Base-by-base conservation (phyloP, 92 coral and sea anemone species). In the Parazoanthus atlanticus region DNA sequence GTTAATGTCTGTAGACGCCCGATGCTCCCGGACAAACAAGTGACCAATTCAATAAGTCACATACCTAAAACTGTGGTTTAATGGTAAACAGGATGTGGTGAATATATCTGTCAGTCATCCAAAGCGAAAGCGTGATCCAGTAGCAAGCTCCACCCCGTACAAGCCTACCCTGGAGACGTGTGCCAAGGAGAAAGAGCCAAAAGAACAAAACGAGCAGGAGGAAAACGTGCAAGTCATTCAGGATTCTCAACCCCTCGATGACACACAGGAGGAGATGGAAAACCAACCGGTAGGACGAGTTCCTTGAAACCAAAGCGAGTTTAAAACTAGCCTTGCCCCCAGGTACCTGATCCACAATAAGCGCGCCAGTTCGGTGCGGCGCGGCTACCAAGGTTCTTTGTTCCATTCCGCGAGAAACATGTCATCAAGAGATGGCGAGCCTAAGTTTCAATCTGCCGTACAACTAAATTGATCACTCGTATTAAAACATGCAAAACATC, bases 201-300 rank as follows among this genome's bases (percentile, higher is more conserved):
- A 47, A 25, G 71, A 52, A 56, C 33, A 56, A 29, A 30, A 30
- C 10, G 32, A 29, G 13, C 43, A 3, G 65, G 84, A 80, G 21
- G 69, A 52, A 21, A 66, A 80, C 32, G 41, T 52, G 58, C 70
- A 54, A 31, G n/a, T 80, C 26, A 54, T 80, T 80, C 70, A 33
- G 70, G 84, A 80, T 80, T 80, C 84, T 31, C 84, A 80, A 31
- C 84, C 84, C 26, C 61, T 80, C 9, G 29, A 31, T 80, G 84
- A 80, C 30, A 52, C 84, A 30, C 84, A 29, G 38, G 84, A 80
- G 71, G 43, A 80, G 23, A 52, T 52, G 30, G 70, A 80, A 61
- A 30, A 3, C 29, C 13, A 10, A 19, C 70, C 71, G 84, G 84
- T 80, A 80, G 84, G 71, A 80, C 23, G 34, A 19, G 26, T 43